A percentile compares a stretch with the other conserved stretches of the same genome.
Evolutionary conservation across 2,888 invertebrate species (phyloP).

Genomic region (Amaurobius ferox): DNA sequence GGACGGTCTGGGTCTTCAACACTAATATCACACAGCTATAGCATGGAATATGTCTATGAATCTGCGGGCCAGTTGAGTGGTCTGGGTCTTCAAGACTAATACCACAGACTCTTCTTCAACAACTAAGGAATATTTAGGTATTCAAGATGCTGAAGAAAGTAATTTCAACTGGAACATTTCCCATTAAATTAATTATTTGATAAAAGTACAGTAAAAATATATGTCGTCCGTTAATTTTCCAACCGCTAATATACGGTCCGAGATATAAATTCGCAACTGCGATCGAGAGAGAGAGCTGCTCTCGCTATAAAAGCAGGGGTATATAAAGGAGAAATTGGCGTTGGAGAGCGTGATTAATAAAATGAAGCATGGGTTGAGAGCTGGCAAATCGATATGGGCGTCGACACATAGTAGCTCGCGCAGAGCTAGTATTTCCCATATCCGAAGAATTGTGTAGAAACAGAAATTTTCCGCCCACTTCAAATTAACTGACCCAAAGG

Average conservation of each 20-base stretch:
- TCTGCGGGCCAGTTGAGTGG: too few species aligned
- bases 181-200: too few species aligned
- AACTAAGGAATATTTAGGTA: too few species aligned
- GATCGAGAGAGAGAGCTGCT: neutral
- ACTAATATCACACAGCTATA: too few species aligned
- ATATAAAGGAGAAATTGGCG: conserved; percentile 11
- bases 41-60: too few species aligned
- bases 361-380: conserved; percentile 14
- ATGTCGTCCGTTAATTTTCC: neutral
- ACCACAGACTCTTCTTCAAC: too few species aligned
- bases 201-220: neutral
- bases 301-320: neutral
- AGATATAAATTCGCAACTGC: neutral
- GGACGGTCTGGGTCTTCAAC: too few species aligned
- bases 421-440: neutral
- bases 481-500: neutral
- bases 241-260: neutral
- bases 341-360: conserved; percentile 13
- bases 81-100: too few species aligned
- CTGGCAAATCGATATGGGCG: conserved; percentile 16
- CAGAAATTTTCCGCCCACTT: conserved; percentile 7
- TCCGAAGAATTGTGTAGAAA: conserved; percentile 16
- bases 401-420: conserved; percentile 9
- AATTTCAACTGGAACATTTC: too few species aligned
- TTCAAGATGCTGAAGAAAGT: too few species aligned